These are phyloP conservation scores for Boulengeromyrus knoepffleri DNA, from an alignment of 2,113 vertebrate genomes.

Conservation along the genomic window DNA sequence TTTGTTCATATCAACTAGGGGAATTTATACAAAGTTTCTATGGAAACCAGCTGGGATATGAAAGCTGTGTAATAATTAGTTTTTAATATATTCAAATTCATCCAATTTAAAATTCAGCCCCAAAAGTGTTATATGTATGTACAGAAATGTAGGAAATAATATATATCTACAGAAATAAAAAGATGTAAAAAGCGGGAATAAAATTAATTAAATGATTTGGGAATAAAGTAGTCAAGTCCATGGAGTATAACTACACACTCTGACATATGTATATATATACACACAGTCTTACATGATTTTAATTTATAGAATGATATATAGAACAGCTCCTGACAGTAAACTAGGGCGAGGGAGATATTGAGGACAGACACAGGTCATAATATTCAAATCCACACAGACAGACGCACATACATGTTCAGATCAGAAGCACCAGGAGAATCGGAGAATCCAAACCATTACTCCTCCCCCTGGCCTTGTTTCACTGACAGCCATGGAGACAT, in stretches of 20 bases:
- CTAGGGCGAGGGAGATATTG: background rate
- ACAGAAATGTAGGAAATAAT: background rate
- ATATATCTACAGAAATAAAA: background rate
- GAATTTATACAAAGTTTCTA: background rate
- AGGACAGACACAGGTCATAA: background rate
- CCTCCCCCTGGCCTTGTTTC: background rate
- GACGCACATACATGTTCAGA: background rate
- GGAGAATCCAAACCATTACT: too few species aligned
- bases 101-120: constrained; percentile 10
- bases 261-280: background rate
- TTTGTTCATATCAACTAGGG: background rate
- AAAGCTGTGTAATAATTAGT: background rate
- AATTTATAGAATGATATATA: background rate
- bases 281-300: background rate
- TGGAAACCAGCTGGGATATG: background rate
- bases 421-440: background rate
- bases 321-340: background rate
- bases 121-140: background rate
- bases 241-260: background rate
- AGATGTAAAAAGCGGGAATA: background rate
- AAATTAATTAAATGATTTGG: background rate
- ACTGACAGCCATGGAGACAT: background rate
- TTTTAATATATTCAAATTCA: constrained; percentile 17
- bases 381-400: background rate
- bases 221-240: background rate